phyloP scores from a whole-genome alignment of 2,888 invertebrate species.

The Stenolophus ochropezus region DNA sequence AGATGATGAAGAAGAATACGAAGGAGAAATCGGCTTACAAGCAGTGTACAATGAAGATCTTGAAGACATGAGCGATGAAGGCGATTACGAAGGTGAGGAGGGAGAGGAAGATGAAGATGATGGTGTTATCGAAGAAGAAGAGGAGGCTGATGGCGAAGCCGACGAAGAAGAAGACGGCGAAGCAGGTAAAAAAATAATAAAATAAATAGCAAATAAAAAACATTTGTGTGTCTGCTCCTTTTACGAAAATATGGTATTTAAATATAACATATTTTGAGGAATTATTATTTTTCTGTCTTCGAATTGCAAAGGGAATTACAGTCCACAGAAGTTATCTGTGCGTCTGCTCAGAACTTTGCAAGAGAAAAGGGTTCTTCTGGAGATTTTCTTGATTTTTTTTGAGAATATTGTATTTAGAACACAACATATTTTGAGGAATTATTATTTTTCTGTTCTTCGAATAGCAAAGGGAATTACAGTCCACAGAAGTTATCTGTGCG shows the following conservation, averaged over 20 bases:
- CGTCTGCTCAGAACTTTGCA: slow-evolving; percentile 39
- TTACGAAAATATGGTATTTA: background rate
- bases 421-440: background rate
- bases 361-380: slow-evolving; percentile 34
- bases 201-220: no score
- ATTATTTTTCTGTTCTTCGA: background rate
- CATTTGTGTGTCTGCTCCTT: background rate
- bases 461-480: slow-evolving; percentile 41
- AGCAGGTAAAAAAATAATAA: slow-evolving; percentile 71
- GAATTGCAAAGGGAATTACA: slow-evolving; percentile 24
- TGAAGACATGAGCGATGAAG: slow-evolving; percentile 76
- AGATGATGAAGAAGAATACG: slow-evolving; percentile 79
- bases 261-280: background rate
- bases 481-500: slow-evolving; percentile 26
- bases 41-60: slow-evolving; percentile 75
- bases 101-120: slow-evolving; percentile 73
- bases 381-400: slow-evolving; percentile 43
- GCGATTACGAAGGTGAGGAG: slow-evolving; percentile 75
- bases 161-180: slow-evolving; percentile 69
- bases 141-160: slow-evolving; percentile 71
- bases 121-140: slow-evolving; percentile 71
- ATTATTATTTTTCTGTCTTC: background rate
- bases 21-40: slow-evolving; percentile 71
- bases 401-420: slow-evolving; percentile 43
- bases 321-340: slow-evolving; percentile 23